Base-by-base conservation (phyloP, 2,113 vertebrate species). In the Labrus mixtus region DNA sequence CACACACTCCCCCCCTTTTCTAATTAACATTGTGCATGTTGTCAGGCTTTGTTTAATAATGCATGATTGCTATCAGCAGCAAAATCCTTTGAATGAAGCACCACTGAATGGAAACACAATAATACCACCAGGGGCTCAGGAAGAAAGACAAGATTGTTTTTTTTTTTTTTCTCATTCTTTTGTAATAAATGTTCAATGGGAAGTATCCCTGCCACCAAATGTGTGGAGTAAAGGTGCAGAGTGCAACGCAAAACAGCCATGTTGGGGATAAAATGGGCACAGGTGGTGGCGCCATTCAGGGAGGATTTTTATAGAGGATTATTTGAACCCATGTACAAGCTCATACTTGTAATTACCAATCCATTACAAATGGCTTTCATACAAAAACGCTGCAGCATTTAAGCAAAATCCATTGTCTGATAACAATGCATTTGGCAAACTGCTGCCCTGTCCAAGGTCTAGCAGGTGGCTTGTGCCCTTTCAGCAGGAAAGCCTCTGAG, bases 21-120 rank as follows among this genome's bases (percentile, higher is more conserved):
- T 90, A 93, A 94, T 93, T 93, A 94, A 92, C 93, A 90, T 79
- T 87, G 91, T 74, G 90, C 91, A 83, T 92, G 89, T 91, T 91
- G 91, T 93, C 91, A 87, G 92, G 90, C 87, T 92, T 91, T 91
- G 91, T 92, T 93, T 93, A 92, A 91, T 94, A 94, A 93, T 93
- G 91, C 91, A 91, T 79, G 92, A 93, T 93, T 81, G 89, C 91
- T 92, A 93, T 93, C 92, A 92, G 86, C 85, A 77, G 85, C 82
- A 87, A 83, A 89, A 86, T 84, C 91, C 90, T 91, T 91, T 92
- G 90, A 93, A 90, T 92, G 88, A 82, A 87, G 84, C 86, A 43
- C 82, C 79, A 76, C 29, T 91, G 91, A 92, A 93, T 91, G 84
- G 85, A 83, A 92, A 88, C 86, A 90, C 88, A 93, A 92, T 90